Conservation (phyloP, 2,888 invertebrate genomes). For the Adineta ricciae region DNA sequence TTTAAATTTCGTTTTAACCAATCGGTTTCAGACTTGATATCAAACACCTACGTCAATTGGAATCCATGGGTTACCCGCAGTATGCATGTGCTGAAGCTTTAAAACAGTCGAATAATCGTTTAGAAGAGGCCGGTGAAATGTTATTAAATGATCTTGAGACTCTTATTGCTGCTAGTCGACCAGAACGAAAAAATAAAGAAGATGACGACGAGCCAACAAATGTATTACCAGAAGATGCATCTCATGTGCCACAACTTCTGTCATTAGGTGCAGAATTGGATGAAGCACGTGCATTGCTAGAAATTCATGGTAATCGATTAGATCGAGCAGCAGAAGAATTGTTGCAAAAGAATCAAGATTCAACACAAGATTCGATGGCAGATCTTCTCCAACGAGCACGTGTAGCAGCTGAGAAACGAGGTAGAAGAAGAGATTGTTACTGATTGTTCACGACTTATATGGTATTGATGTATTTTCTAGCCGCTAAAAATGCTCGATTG, state of each 20-base stretch:
- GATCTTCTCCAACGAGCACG: background rate
- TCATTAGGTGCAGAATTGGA: background rate
- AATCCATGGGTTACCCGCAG: constrained; percentile 61
- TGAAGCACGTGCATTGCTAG: background rate
- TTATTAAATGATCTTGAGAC: background rate
- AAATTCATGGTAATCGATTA: background rate
- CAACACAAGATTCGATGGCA: background rate
- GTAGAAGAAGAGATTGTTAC: background rate
- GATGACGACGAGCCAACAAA: background rate
- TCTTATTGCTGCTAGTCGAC: background rate
- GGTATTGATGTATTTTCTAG: background rate
- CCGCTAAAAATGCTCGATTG: background rate
- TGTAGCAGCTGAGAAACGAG: background rate
- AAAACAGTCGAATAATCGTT: constrained; percentile 60
- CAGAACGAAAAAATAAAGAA: background rate
- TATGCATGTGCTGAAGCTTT: constrained; percentile 59
- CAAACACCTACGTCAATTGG: constrained; percentile 57
- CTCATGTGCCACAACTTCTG: background rate
- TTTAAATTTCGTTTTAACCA: constrained; percentile 41
- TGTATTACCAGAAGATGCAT: background rate
- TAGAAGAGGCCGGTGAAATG: constrained; percentile 54
- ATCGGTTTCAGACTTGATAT: constrained; percentile 39
- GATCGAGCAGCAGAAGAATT: background rate
- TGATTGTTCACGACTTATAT: background rate
- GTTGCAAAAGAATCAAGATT: background rate